Percentiles rank a stretch among this genome's conserved stretches.
These are phyloP conservation scores for Hypanus sabinus DNA, from an alignment of 2,113 vertebrate genomes.

Conservation along the genomic window DNA sequence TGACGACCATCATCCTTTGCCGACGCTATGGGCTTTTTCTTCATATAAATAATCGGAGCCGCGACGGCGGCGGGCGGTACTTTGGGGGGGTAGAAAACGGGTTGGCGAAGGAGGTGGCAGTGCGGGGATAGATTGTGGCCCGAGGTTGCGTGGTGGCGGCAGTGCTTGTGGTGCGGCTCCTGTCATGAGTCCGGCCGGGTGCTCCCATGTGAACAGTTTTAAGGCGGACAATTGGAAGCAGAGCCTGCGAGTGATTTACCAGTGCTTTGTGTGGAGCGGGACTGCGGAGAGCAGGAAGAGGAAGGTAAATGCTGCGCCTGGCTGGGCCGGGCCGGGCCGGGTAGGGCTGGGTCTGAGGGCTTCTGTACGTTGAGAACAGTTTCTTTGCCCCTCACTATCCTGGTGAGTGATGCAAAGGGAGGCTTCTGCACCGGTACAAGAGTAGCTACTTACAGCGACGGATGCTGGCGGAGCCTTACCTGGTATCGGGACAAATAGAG, in stretches of 20 bases:
- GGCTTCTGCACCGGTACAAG: not conserved
- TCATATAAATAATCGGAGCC: constrained; percentile 34
- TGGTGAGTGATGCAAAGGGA: not conserved
- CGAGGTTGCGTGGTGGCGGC: constrained; percentile 22
- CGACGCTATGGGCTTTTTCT: constrained; percentile 34
- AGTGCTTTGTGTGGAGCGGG: constrained; percentile 94
- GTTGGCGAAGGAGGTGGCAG: not conserved
- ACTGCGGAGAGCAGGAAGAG: constrained; percentile 89
- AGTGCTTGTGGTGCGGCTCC: constrained; percentile 47
- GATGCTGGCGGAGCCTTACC: not conserved
- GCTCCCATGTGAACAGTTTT: constrained; percentile 86
- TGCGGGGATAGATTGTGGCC: constrained; percentile 19
- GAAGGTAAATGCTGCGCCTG: constrained; percentile 67
- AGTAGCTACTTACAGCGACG: not conserved
- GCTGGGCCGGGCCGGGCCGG: not conserved
- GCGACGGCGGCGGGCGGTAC: constrained; percentile 26
- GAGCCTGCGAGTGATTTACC: constrained; percentile 91
- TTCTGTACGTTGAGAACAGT: not conserved
- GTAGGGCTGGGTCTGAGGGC: not conserved
- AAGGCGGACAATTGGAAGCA: constrained; percentile 98
- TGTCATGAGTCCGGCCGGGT: constrained; percentile 86
- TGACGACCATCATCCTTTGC: constrained; percentile 35
- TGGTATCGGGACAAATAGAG: not conserved
- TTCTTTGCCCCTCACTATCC: too few species aligned
- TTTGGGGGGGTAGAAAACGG: constrained; percentile 22